A percentile compares a stretch with the other conserved stretches of the same genome.
phyloP scores from a whole-genome alignment of 2,113 vertebrate genomes.

The Prunella fulvescens region DNA sequence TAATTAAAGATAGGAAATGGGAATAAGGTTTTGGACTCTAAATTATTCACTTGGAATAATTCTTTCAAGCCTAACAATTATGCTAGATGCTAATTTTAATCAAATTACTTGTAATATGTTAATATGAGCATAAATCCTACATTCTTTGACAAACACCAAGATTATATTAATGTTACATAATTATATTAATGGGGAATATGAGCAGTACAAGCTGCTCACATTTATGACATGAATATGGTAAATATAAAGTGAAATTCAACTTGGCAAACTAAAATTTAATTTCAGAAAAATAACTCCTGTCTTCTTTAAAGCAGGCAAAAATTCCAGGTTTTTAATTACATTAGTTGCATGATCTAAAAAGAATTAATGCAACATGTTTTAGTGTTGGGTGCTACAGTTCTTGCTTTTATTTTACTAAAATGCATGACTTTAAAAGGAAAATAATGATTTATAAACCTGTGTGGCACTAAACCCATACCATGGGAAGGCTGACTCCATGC shows the following conservation, averaged over 20 bases:
- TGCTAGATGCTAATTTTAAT: not conserved
- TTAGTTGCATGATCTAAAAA: not conserved
- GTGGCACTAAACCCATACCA: not conserved
- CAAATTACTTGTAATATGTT: not conserved
- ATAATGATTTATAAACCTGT: not conserved
- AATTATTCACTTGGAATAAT: not conserved
- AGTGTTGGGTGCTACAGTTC: not conserved
- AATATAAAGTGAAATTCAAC: not conserved
- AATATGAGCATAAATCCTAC: not conserved
- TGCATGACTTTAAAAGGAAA: not conserved
- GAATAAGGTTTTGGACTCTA: not conserved
- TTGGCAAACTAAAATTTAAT: not conserved
- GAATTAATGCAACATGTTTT: not conserved
- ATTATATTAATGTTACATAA: not conserved
- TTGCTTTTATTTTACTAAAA: not conserved
- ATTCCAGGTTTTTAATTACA: not conserved
- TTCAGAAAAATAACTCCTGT: not conserved
- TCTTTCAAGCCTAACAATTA: not conserved
- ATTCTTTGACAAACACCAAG: not conserved
- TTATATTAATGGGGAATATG: not conserved
- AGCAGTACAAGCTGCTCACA: not conserved
- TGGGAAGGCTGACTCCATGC: not conserved
- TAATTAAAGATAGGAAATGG: not conserved
- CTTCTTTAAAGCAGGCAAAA: not conserved
- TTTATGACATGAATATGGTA: not conserved